Percentiles rank a stretch among this genome's conserved stretches.
phyloP scores from a whole-genome alignment of 1,140 invertebrate species.

The Bombus pyrosoma region DNA sequence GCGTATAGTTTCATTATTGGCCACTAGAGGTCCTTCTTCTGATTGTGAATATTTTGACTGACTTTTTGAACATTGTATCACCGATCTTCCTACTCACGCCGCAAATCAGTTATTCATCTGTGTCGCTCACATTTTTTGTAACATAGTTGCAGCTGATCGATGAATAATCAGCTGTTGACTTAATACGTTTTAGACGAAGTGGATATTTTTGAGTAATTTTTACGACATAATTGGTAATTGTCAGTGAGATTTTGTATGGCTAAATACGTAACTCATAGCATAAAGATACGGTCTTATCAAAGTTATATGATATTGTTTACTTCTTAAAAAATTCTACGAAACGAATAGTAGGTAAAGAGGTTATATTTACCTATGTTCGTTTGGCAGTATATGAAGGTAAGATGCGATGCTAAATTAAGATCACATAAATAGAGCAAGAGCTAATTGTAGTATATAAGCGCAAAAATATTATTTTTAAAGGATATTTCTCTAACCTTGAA shows the following conservation, averaged over 20 bases:
- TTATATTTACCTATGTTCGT: constrained; percentile 27
- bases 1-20: too few species aligned
- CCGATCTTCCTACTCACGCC: too few species aligned
- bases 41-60: too few species aligned
- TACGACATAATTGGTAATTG: not conserved
- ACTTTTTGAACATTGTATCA: too few species aligned
- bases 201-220: not conserved
- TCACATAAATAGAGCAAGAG: constrained; percentile 25
- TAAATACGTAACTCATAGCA: not conserved
- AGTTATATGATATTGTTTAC: not conserved
- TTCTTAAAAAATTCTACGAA: not conserved
- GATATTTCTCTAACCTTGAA: constrained; percentile 34
- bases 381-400: constrained; percentile 40
- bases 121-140: too few species aligned
- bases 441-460: constrained; percentile 19
- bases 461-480: constrained; percentile 31
- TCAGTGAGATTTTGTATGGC: not conserved
- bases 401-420: constrained; percentile 26
- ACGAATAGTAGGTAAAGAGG: not conserved
- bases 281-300: not conserved
- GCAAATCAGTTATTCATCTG: constrained; percentile 9
- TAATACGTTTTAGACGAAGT: not conserved
- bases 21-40: too few species aligned
- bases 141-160: not conserved
- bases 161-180: constrained; percentile 21